A percentile compares a stretch with the other conserved stretches of the same genome.
These are phyloP conservation scores for Pipistrellus nathusii DNA, from an alignment of 2,797 vertebrate species.

Conservation along the genomic window DNA sequence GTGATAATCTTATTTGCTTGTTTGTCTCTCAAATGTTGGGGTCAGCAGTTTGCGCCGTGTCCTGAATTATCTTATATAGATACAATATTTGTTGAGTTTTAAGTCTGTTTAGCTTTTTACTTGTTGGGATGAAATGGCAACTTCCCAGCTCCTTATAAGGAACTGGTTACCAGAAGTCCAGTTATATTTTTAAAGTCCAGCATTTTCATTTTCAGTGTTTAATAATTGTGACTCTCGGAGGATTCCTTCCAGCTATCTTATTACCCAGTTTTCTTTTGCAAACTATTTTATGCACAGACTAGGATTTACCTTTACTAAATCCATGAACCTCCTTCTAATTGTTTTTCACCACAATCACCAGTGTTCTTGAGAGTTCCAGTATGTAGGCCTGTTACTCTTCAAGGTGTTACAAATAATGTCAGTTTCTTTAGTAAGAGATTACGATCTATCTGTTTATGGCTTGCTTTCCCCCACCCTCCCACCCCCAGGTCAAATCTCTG, in stretches of 20 bases:
- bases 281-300: background rate
- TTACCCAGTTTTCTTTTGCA: background rate
- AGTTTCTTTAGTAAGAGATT: background rate
- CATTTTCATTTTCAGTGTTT: slow-evolving; percentile 14
- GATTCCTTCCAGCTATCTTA: background rate
- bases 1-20: background rate
- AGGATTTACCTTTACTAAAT: slow-evolving; percentile 5
- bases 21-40: background rate
- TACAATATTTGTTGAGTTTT: background rate
- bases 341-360: background rate
- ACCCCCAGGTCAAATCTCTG: background rate
- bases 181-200: background rate
- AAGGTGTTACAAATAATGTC: slow-evolving; percentile 10
- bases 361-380: slow-evolving; percentile 19
- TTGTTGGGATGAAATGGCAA: background rate
- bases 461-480: background rate
- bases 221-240: background rate
- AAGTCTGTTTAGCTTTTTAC: background rate
- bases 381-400: background rate
- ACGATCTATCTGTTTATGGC: background rate
- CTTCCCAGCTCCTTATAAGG: background rate
- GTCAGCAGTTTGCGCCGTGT: background rate
- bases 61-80: background rate
- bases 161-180: background rate
- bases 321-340: background rate